Base-by-base conservation (phyloP, 30 jellyfish, hydroid and myxozoan genomes). In the Rhopilema esculentum region DNA sequence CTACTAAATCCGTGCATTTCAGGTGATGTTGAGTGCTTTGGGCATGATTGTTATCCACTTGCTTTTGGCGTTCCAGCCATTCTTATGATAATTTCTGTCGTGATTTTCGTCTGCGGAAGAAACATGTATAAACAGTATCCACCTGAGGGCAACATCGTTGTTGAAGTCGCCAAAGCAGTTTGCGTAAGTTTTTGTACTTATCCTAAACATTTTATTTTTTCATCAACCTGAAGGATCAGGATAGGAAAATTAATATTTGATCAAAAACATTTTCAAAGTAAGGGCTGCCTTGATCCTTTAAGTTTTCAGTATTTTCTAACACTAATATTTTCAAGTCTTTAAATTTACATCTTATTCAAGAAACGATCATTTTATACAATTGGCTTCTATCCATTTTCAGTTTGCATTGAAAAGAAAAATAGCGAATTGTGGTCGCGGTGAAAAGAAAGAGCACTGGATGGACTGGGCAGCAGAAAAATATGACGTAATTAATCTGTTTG, bases 1-100 rank as follows among this genome's bases (percentile, higher is more conserved):
- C 12, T 6, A 63, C 17, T n/a, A 63, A 63, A 51, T 51, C 66
- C 66, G 66, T 20, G n/a, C 63, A 4, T 62, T 40, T 27, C 82
- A 97, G 99, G 99, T 61, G 99, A 97, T 77, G 99, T 97, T 1
- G 91, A 93, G 49, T 97, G 99, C 66, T 97, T 97, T 90, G 98
- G 98, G 18, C 68, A 80, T 18, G 99, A 95, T 53, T 97, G 99
- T 79, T 97, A 97, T 52, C 97, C 98, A 33, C 86, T 97, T 62
- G 99, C 99, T 19, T 97, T 97, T 84, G 99, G 99, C 72, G 98
- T 97, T 15, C 99, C 99, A 22, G 98, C 99, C 18, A 28, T 93
- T 20, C 95, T 97, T 9, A 97, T 97, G 99, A 77, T 97, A n/a
- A 65, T 93, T 19, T 90, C 99, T 1, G 85, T 97, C 15, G 72